Evolutionary conservation across 2,797 vertebrate genomes (phyloP).

Genomic region (Coregonus sp.): DNA sequence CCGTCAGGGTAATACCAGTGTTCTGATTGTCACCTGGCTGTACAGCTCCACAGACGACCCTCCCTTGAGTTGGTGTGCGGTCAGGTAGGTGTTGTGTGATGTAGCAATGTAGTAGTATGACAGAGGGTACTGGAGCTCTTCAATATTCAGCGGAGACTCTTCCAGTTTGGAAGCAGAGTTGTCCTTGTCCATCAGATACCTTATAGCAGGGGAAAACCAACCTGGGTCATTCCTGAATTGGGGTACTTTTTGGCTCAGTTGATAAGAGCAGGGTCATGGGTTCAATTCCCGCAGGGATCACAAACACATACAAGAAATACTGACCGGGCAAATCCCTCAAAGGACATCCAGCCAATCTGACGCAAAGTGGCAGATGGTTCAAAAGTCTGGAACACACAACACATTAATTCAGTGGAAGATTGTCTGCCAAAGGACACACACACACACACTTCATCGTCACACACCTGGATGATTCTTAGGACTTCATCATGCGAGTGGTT

Average conservation of each 20-base stretch:
- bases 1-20: not conserved
- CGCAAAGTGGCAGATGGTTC: slow-evolving; percentile 93
- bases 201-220: slow-evolving; percentile 10
- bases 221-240: not conserved
- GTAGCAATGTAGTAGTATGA: slow-evolving; percentile 98
- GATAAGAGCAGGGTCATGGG: not conserved
- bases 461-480: slow-evolving; percentile 93
- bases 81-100: slow-evolving; percentile 98
- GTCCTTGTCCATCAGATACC: slow-evolving; percentile 78
- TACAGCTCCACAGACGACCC: slow-evolving; percentile 99
- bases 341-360: slow-evolving; percentile 96
- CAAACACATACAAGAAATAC: not conserved
- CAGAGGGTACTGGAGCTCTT: slow-evolving; percentile 88
- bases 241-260: not conserved
- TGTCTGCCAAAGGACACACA: not conserved
- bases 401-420: not conserved
- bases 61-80: slow-evolving; percentile 97
- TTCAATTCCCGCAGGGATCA: not conserved
- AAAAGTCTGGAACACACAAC: slow-evolving; percentile 84
- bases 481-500: slow-evolving; percentile 93
- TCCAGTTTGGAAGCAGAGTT: slow-evolving; percentile 93
- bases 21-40: slow-evolving; percentile 81
- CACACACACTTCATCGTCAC: not conserved
- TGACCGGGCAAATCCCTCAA: slow-evolving; percentile 98
- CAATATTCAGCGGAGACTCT: slow-evolving; percentile 87